Conservation (phyloP, 2,888 invertebrate genomes). For the Agrotis clavis region DNA sequence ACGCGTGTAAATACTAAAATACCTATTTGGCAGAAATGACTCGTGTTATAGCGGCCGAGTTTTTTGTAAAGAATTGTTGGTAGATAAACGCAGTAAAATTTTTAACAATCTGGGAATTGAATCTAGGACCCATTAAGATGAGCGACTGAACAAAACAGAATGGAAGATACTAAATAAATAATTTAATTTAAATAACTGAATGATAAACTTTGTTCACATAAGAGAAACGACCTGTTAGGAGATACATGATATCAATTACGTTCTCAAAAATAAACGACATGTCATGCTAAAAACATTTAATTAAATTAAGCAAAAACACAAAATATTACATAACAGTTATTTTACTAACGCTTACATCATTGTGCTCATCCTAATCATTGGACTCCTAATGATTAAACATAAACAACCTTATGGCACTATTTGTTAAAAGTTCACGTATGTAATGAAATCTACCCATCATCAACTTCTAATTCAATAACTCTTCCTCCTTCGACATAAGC, state of each 20-base stretch:
- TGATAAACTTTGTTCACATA: too few relatives aligned
- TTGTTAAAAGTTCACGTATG: background rate
- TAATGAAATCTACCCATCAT: too few relatives aligned
- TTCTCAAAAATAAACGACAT: background rate
- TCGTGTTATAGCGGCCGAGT: too few relatives aligned
- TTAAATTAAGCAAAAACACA: constrained; percentile 8
- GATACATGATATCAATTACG: background rate
- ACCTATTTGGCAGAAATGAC: background rate
- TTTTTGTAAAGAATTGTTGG: too few relatives aligned
- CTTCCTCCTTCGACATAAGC: background rate
- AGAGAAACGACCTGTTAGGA: too few relatives aligned
- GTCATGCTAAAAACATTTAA: constrained; percentile 2
- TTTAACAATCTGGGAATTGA: background rate
- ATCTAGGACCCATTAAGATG: too few relatives aligned
- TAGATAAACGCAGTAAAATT: background rate
- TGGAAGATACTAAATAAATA: background rate
- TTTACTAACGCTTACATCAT: constrained; percentile 35
- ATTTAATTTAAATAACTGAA: too few relatives aligned
- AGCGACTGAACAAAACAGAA: background rate
- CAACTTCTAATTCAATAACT: background rate
- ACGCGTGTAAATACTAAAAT: background rate
- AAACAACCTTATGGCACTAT: constrained; percentile 28
- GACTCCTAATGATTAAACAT: constrained; percentile 41
- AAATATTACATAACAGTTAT: constrained; percentile 22
- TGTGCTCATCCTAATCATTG: constrained; percentile 21